phyloP scores from a whole-genome alignment of 1,140 invertebrate genomes.

The Stratiolaelaps scimitus region DNA sequence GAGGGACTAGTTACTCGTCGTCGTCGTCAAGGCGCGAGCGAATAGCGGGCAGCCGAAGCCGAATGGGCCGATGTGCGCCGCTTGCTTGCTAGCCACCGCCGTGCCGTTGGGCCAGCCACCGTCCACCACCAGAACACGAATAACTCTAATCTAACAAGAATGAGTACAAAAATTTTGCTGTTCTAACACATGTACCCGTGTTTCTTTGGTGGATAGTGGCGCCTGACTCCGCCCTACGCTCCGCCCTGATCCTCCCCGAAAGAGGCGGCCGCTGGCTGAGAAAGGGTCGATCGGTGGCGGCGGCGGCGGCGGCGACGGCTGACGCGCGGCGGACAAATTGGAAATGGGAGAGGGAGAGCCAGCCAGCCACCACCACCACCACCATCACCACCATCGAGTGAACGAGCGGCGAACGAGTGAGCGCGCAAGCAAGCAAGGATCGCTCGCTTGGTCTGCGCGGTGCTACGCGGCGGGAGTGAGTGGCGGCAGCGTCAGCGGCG shows the following conservation, averaged over 20 bases:
- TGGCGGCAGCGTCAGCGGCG: too few relatives aligned
- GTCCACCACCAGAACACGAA: constrained; percentile 28
- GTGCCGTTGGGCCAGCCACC: not conserved
- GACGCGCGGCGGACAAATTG: constrained; percentile 27
- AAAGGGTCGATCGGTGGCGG: too few relatives aligned
- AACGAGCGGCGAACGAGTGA: too few relatives aligned
- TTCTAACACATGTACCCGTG: constrained; percentile 29
- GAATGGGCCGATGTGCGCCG: not conserved
- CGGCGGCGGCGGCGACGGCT: too few relatives aligned
- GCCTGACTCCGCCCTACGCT: constrained; percentile 25
- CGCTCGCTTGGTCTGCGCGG: too few relatives aligned
- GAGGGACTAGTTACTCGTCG: constrained; percentile 5
- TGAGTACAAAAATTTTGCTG: constrained; percentile 29
- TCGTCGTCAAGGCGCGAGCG: too few relatives aligned
- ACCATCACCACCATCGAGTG: too few relatives aligned
- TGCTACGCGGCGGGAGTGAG: too few relatives aligned
- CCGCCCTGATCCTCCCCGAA: not conserved
- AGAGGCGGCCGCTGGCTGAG: too few relatives aligned
- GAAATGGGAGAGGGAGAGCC: not conserved
- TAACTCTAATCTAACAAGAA: constrained; percentile 29
- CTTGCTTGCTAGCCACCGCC: constrained; percentile 10
- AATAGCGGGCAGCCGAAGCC: not conserved
- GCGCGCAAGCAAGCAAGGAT: too few relatives aligned
- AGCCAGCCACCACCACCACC: too few relatives aligned
- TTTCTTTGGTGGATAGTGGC: constrained; percentile 28